Conservation (phyloP, 2,113 vertebrate genomes). For the Emydocephalus ijimae region DNA sequence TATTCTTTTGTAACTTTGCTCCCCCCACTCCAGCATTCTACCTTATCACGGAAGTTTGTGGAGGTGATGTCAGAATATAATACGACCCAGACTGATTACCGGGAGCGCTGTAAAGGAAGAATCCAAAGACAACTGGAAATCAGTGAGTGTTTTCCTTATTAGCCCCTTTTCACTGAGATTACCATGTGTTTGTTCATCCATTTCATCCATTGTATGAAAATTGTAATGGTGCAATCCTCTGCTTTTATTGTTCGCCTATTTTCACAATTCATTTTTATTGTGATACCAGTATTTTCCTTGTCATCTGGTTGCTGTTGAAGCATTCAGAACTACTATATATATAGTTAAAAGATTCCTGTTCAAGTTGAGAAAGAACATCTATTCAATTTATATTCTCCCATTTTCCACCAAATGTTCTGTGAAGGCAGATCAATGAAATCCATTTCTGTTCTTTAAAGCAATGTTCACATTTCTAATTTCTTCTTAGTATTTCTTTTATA, state of each 20-base stretch:
- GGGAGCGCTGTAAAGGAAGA: slow-evolving; percentile 81
- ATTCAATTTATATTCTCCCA: background rate
- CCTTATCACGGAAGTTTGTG: slow-evolving; percentile 80
- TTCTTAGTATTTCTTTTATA: background rate
- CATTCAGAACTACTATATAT: background rate
- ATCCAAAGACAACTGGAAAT: slow-evolving; percentile 83
- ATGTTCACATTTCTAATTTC: background rate
- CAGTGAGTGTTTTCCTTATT: slow-evolving; percentile 66
- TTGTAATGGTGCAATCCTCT: background rate
- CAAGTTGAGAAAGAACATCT: background rate
- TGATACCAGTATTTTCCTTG: background rate
- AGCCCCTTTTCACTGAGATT: background rate
- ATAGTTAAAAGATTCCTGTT: background rate
- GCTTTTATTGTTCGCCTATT: background rate
- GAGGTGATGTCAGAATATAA: slow-evolving; percentile 85
- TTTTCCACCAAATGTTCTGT: background rate
- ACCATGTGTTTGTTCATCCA: background rate
- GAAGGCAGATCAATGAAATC: background rate
- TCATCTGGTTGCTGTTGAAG: background rate
- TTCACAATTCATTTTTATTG: background rate
- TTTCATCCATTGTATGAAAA: background rate
- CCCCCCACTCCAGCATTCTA: slow-evolving; percentile 70
- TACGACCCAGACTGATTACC: slow-evolving; percentile 76
- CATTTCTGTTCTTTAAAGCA: background rate
- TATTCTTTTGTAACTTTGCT: no score